These are phyloP conservation scores for Aulostomus chinensis DNA, from an alignment of 2,797 vertebrate genomes.

Conservation along the genomic window DNA sequence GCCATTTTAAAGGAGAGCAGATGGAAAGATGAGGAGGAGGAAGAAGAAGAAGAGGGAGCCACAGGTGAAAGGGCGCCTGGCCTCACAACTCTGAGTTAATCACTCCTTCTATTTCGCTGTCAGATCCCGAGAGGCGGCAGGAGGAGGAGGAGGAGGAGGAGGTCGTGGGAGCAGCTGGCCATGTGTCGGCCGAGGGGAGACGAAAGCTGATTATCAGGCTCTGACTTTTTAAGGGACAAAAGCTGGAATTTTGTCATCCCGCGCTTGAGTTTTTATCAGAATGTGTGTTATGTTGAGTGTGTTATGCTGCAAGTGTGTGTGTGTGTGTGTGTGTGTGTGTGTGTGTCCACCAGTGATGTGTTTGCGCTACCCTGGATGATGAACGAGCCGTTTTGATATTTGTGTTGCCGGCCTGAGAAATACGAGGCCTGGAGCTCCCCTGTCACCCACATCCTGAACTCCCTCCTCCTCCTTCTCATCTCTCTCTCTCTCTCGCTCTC, in stretches of 20 bases:
- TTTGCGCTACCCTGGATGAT: constrained; percentile 52
- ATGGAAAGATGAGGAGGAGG: constrained; percentile 27
- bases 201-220: constrained; percentile 60
- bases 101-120: constrained; percentile 64
- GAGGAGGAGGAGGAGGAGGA: constrained; percentile 5
- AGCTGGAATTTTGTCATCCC: constrained; percentile 6
- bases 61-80: constrained; percentile 69
- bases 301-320: constrained; percentile 27
- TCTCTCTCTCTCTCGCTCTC: no score
- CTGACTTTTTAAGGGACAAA: constrained; percentile 41
- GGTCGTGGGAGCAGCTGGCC: constrained; percentile 58
- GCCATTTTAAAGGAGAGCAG: constrained; percentile 40
- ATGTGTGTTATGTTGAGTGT: constrained; percentile 25
- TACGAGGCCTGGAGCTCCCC: constrained; percentile 46
- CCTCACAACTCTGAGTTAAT: constrained; percentile 64
- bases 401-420: constrained; percentile 54
- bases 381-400: constrained; percentile 58
- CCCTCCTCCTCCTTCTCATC: not conserved
- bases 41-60: constrained; percentile 44
- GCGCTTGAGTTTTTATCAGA: not conserved
- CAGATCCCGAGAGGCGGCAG: constrained; percentile 40
- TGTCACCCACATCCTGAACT: constrained; percentile 35
- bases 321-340: constrained; percentile 5
- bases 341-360: constrained; percentile 30
- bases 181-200: constrained; percentile 49